A percentile compares a stretch with the other conserved stretches of the same genome.
phyloP scores from a whole-genome alignment of 2,888 invertebrate species.

The Andrena dorsata region DNA sequence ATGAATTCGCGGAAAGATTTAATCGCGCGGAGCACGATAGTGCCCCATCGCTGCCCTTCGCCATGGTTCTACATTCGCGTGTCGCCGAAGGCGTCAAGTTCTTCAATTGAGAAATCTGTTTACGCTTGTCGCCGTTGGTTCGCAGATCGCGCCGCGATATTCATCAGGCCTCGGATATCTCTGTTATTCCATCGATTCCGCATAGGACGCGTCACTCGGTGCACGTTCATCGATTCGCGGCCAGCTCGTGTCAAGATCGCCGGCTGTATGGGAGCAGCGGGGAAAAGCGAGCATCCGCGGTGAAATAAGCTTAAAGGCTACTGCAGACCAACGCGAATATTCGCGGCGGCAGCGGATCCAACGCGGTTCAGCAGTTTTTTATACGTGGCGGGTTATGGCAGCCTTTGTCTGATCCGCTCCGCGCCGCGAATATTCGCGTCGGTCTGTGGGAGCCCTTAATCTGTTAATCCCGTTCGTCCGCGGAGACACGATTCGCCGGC shows the following conservation, averaged over 20 bases:
- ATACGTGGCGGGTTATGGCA: too few species aligned
- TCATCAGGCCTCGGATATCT: background rate
- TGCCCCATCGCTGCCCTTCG: slow-evolving; percentile 15
- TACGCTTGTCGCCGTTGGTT: slow-evolving; percentile 9
- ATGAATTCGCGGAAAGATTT: slow-evolving; percentile 10
- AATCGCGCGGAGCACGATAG: slow-evolving; percentile 2
- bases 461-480: background rate
- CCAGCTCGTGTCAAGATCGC: background rate
- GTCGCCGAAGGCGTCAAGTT: background rate
- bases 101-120: background rate
- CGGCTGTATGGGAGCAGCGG: background rate
- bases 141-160: background rate
- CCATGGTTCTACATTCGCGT: background rate
- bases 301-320: background rate
- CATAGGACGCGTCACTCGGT: background rate
- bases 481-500: background rate
- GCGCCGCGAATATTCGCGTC: too few species aligned
- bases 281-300: background rate
- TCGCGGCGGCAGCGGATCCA: too few species aligned
- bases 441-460: background rate
- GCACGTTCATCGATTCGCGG: background rate
- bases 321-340: too few species aligned
- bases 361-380: too few species aligned
- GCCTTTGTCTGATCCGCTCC: too few species aligned
- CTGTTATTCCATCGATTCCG: slow-evolving; percentile 18